Evolutionary conservation across 1,140 invertebrate genomes (phyloP), one percentile per base, ranked within the genome.

Genomic region (Drosophila orena): DNA sequence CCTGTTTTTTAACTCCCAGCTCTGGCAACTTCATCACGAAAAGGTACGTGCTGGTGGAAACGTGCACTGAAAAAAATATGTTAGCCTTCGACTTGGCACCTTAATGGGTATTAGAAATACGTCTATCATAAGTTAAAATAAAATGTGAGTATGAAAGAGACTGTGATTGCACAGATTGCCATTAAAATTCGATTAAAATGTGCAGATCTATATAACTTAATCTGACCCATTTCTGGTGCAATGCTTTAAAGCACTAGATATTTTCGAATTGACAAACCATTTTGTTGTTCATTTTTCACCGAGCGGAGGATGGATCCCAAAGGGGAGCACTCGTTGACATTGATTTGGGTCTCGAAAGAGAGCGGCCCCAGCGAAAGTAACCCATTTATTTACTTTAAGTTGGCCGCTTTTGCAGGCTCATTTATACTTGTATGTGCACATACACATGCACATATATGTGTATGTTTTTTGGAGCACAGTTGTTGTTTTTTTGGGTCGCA

Each of bases 351-450:
- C 68, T 35, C 49, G 56, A 58, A 47, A 22, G 62, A 49, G 37
- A 46, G 37, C 11, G 43, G 58, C 53, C 74, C 59, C 49, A 68
- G 65, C 49, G 70, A 81, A 83, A 86, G 79, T 88, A 88, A 86
- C 70, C 81, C 79, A 88, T 83, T 88, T 88, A 88, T 83, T 88
- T 88, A 78, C 70, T 83, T 79, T 55, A 83, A 83, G 71, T 79
- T 84, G 68, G 52, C 37, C 44, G 55, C 60, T 73, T 61, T 62
- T 61, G 46, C 49, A 60, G 77, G 40, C 69, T 75, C 61, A 70
- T 61, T 70, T 73, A 58, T 69, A 70, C 24, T 52, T 70, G 66
- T 73, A 66, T 69, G 43, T 74, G 57, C 24, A 24, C 24, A 24
- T 24, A 24, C 24, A 30, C 8, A 30, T 30, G 1, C 1, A 0